These are phyloP conservation scores for Oceanodroma leucorhoa DNA, from an alignment of 2,797 vertebrate species.

Conservation along the genomic window DNA sequence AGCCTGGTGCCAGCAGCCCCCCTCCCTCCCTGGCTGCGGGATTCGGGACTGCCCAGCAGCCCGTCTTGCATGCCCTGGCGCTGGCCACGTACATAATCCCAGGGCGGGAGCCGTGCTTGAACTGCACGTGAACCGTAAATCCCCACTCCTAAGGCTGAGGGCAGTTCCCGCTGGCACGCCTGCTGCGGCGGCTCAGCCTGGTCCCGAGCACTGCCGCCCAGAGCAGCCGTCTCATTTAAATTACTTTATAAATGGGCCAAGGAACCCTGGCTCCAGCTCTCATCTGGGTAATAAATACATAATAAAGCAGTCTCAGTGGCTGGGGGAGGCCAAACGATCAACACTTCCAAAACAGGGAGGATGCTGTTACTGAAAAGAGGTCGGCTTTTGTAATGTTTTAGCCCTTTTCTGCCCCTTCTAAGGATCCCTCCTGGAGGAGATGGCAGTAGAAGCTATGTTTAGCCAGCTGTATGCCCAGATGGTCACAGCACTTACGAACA, in stretches of 20 bases:
- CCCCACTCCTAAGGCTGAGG: neutral
- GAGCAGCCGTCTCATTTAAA: slow-evolving; percentile 47
- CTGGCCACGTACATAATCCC: neutral
- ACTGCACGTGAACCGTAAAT: slow-evolving; percentile 58
- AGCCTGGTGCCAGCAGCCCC: neutral
- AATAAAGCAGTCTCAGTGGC: slow-evolving; percentile 63
- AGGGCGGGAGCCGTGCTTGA: slow-evolving; percentile 20
- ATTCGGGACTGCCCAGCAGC: neutral
- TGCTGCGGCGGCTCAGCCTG: neutral
- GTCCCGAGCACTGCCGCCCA: neutral
- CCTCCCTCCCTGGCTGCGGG: fast-evolving
- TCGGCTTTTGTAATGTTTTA: slow-evolving; percentile 58
- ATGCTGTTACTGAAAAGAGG: slow-evolving; percentile 56
- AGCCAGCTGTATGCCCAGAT: slow-evolving; percentile 73
- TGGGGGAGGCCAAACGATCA: slow-evolving; percentile 60
- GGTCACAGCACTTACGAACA: slow-evolving; percentile 46
- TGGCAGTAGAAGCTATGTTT: slow-evolving; percentile 46
- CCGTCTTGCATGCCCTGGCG: neutral
- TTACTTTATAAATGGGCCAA: slow-evolving; percentile 52
- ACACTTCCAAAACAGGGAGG: slow-evolving; percentile 68
- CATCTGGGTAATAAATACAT: slow-evolving; percentile 59
- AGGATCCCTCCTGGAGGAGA: slow-evolving; percentile 59
- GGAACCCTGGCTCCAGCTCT: slow-evolving; percentile 56
- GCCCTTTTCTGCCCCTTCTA: slow-evolving; percentile 63
- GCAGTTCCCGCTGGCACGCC: slow-evolving; percentile 23